phyloP scores from a whole-genome alignment of 2,888 invertebrate species.

The Hyles lineata region DNA sequence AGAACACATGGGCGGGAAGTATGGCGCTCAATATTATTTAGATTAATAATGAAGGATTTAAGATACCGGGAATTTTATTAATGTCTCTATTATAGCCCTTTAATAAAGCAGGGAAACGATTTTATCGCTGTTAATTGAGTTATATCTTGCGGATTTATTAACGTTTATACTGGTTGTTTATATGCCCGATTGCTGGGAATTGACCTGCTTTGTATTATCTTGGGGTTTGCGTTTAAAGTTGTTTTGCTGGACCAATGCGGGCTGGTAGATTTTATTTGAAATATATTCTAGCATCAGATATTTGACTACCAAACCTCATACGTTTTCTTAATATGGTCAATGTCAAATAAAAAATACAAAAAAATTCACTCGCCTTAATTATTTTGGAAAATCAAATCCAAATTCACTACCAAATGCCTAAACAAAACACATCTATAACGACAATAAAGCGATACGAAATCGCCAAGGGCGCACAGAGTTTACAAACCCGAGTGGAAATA shows the following conservation, averaged over 20 bases:
- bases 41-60: conserved; percentile 22
- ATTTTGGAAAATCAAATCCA: too few species aligned
- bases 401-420: background rate
- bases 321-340: too few species aligned
- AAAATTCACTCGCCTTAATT: too few species aligned
- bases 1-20: conserved; percentile 17
- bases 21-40: conserved; percentile 18
- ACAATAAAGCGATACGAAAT: background rate
- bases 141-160: background rate
- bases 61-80: conserved; percentile 22
- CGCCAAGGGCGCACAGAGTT: conserved; percentile 13
- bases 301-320: too few species aligned
- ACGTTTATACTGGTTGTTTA: background rate
- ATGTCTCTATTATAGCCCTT: conserved; percentile 24
- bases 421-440: background rate
- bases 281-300: too few species aligned
- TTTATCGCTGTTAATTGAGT: conserved; percentile 18
- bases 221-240: background rate
- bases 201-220: too few species aligned
- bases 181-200: background rate
- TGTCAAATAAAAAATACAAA: too few species aligned
- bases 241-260: too few species aligned
- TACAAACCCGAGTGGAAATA: conserved; percentile 38
- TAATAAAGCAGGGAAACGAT: conserved; percentile 17
- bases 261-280: too few species aligned